phyloP scores from a whole-genome alignment of 2,113 vertebrate genomes.

The Hystrix cristata region DNA sequence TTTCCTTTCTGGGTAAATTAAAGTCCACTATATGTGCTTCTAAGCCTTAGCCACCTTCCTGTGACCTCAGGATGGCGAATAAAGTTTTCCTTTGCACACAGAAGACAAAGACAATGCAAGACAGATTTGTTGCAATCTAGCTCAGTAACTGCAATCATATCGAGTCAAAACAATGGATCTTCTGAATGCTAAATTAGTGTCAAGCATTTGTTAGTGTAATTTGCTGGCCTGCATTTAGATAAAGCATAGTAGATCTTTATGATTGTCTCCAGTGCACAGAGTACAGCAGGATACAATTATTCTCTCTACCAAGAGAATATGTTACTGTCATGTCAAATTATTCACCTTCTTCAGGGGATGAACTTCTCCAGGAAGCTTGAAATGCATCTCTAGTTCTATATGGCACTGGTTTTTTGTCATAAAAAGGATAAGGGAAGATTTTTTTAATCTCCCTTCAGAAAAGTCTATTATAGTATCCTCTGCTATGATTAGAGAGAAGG shows the following conservation, averaged over 20 bases:
- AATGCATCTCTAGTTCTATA: slow-evolving; percentile 53
- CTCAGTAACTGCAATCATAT: not conserved
- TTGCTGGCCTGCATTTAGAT: not conserved
- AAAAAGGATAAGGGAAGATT: slow-evolving; percentile 68
- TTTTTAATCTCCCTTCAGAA: slow-evolving; percentile 52
- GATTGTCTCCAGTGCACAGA: not conserved
- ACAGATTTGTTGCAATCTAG: not conserved
- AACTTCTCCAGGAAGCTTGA: slow-evolving; percentile 39
- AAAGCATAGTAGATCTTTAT: not conserved
- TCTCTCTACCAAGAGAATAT: slow-evolving; percentile 5
- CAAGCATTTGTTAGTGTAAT: not conserved
- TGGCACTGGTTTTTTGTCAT: slow-evolving; percentile 47
- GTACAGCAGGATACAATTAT: not conserved
- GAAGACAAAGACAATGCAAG: not conserved
- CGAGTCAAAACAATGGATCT: not conserved
- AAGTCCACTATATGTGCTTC: not conserved
- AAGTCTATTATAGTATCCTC: not conserved
- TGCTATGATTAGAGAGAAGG: slow-evolving; percentile 69
- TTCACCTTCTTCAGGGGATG: not conserved
- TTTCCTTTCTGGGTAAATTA: not conserved
- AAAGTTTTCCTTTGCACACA: not conserved
- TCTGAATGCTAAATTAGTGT: not conserved
- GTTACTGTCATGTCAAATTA: slow-evolving; percentile 34
- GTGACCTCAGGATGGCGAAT: too few species aligned
- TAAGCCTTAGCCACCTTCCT: too few species aligned